Evolutionary conservation across 2,113 vertebrate species (phyloP), one percentile per base, ranked within the genome.

Genomic region (Acrocephalus arundinaceus): DNA sequence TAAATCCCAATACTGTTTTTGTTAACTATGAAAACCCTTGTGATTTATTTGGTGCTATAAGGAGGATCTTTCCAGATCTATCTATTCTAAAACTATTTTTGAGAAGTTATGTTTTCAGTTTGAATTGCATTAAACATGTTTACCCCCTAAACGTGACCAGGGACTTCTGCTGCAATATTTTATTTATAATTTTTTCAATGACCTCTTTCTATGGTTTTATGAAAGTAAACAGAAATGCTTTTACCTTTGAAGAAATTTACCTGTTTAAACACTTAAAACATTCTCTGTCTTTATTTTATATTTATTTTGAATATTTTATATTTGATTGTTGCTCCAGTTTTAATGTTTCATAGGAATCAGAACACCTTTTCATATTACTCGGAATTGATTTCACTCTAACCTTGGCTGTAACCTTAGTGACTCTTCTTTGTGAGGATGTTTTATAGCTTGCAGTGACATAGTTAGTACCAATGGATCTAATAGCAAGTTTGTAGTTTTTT

Each of bases 301-400:
- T 43, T 43, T 35, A 25, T 39, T 70, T 77, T 33, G 14, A 68
- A 23, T 52, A 46, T 61, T 78, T 77, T 37, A 33, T 37, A 33
- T 86, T 37, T 46, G 22, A 39, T 13, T 43, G 37, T 41, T 83
- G 23, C 61, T 51, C 39, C 11, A 66, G 15, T 72, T 91, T 84
- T 43, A 88, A 51, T 65, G 24, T 89, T 86, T 96, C 61, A 91
- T 94, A 80, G 71, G 25, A 94, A 80, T 78, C 66, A n/a, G 48
- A 77, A 35, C 81, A 67, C 11, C 37, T 94, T 93, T 74, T 68
- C 62, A 10, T 35, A 61, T 61, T 61, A 52, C 33, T 61, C 46
- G 6, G 87, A 39, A 52, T 24, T 52, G 19, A 75, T 82, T 75
- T 82, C 39, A 10, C 54, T n/a, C 46, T 54, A 61, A 93, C 70